phyloP scores from a whole-genome alignment of 2,113 vertebrate genomes.

The Nothocercus julius region DNA sequence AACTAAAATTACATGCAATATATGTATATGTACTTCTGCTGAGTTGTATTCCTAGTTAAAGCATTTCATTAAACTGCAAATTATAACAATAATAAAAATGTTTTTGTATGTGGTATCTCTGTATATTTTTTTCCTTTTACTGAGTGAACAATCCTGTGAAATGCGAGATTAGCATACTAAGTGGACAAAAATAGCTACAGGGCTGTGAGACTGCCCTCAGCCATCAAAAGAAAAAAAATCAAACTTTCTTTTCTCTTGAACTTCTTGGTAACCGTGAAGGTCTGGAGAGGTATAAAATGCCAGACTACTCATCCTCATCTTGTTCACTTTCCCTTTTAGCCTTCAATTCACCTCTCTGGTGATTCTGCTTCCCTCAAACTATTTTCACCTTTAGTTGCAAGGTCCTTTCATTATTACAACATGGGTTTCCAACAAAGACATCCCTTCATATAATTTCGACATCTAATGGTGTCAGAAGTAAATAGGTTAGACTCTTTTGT shows the following conservation, averaged over 20 bases:
- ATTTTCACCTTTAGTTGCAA: neutral
- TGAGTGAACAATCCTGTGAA: neutral
- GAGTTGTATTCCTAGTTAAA: conserved; percentile 63
- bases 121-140: neutral
- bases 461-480: neutral
- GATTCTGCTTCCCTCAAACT: neutral
- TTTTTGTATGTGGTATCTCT: conserved; percentile 45
- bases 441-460: neutral
- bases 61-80: conserved; percentile 43
- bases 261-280: neutral
- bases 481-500: neutral
- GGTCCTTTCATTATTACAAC: neutral
- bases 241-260: neutral
- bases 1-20: conserved; percentile 43
- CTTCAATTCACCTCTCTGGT: neutral
- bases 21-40: conserved; percentile 56
- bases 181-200: neutral
- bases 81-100: conserved; percentile 56
- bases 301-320: neutral
- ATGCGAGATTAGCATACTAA: neutral
- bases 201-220: neutral
- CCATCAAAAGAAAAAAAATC: neutral
- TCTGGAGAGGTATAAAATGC: neutral
- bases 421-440: neutral
- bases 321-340: neutral